Conservation (phyloP, 2,113 vertebrate genomes). For the Solea solea region DNA sequence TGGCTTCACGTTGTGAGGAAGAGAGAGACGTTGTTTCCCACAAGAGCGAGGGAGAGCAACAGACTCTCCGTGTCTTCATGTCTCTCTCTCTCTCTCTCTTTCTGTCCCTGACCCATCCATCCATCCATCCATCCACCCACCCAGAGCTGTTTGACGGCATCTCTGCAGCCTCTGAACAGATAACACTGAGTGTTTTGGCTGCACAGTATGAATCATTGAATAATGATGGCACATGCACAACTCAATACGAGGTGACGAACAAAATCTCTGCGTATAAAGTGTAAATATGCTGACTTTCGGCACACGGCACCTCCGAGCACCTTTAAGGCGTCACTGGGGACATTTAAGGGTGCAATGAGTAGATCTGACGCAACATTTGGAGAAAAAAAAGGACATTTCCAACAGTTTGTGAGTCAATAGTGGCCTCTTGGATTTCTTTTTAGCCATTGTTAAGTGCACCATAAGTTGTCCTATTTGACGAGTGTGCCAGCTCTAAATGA, state of each 20-base stretch:
- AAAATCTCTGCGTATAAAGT: conserved; percentile 63
- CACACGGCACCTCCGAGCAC: conserved; percentile 46
- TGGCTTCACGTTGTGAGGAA: conserved; percentile 60
- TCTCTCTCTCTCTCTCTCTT: conserved; percentile 14
- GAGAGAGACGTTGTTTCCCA: conserved; percentile 57
- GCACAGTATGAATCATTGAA: conserved; percentile 74
- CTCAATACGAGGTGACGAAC: conserved; percentile 67
- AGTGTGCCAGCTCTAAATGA: conserved; percentile 18
- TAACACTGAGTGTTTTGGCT: conserved; percentile 74
- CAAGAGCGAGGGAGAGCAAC: conserved; percentile 41
- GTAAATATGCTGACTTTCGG: conserved; percentile 48
- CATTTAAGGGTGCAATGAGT: conserved; percentile 61
- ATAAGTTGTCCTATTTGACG: conserved; percentile 44
- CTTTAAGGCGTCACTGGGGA: conserved; percentile 64
- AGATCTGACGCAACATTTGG: conserved; percentile 63
- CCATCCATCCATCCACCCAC: conserved; percentile 58
- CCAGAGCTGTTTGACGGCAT: conserved; percentile 61
- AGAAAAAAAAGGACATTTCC: conserved; percentile 49
- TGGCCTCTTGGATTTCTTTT: conserved; percentile 56
- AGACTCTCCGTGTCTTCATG: conserved; percentile 18
- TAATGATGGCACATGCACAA: conserved; percentile 64
- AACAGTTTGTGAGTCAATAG: conserved; percentile 60
- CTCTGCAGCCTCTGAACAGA: conserved; percentile 68
- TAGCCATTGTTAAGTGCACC: conserved; percentile 57
- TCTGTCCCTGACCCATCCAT: conserved; percentile 31